Evolutionary conservation across 2,888 invertebrate genomes (phyloP).

Genomic region (Volucella inanis): DNA sequence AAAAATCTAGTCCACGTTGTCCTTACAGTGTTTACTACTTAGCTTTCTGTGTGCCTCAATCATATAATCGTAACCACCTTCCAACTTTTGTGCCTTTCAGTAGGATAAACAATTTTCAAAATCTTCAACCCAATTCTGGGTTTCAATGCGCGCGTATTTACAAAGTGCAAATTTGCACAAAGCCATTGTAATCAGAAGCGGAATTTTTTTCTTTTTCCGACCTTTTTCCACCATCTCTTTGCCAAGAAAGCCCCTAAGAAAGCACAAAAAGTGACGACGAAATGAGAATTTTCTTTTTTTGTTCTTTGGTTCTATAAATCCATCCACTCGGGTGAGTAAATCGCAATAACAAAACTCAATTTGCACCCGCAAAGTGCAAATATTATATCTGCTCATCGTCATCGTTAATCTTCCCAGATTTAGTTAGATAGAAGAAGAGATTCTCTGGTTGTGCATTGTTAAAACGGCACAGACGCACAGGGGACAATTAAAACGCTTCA

Average conservation of each 20-base stretch:
- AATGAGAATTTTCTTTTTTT: conserved; percentile 6
- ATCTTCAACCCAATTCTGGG: conserved; percentile 28
- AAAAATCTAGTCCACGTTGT: conserved; percentile 3
- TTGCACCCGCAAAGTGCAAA: conserved; percentile 58
- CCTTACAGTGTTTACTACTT: conserved; percentile 17
- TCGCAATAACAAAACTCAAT: conserved; percentile 57
- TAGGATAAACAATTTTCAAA: conserved; percentile 31
- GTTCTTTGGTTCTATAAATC: neutral
- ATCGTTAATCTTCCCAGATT: neutral
- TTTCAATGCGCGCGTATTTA: conserved; percentile 33
- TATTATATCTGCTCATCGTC: conserved; percentile 40
- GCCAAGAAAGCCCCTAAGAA: conserved; percentile 9
- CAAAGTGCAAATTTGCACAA: conserved; percentile 47
- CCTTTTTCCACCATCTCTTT: neutral
- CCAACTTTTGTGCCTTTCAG: neutral
- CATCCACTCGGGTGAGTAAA: conserved; percentile 49
- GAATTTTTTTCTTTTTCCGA: neutral
- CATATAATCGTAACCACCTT: conserved; percentile 28
- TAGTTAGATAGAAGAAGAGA: too few relatives aligned
- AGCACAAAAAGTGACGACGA: neutral
- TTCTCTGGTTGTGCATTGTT: conserved; percentile 56
- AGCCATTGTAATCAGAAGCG: conserved; percentile 49
- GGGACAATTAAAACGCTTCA: conserved; percentile 66
- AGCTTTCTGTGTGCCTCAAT: conserved; percentile 40
- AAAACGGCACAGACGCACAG: conserved; percentile 62